Percentiles rank a stretch among this genome's conserved stretches.
Conservation (phyloP, 1,140 invertebrate genomes). For the Ooceraea biroi region DNA sequence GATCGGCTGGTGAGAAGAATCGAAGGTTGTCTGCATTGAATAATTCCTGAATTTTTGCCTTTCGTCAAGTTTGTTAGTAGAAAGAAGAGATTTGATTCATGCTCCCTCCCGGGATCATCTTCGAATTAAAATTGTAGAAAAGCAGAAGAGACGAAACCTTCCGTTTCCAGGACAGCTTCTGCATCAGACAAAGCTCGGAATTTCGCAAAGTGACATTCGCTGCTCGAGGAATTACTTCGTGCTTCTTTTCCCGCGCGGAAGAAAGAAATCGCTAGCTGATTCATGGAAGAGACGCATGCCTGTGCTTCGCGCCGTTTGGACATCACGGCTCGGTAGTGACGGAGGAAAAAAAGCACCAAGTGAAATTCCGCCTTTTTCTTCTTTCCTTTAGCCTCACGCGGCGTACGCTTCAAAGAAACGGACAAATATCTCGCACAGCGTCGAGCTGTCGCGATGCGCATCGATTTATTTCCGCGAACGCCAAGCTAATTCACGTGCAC, state of each 20-base stretch:
- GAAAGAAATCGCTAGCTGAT: conserved; percentile 48
- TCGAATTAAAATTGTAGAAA: background rate
- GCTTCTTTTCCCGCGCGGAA: background rate
- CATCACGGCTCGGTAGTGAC: background rate
- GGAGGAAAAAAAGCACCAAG: background rate
- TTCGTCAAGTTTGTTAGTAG: background rate
- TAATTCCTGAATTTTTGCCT: conserved; percentile 24
- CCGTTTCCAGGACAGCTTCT: background rate
- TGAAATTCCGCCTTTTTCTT: background rate
- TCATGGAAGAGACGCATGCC: background rate
- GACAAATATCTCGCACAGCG: conserved; percentile 47
- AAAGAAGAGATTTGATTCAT: background rate
- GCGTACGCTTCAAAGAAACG: conserved; percentile 17
- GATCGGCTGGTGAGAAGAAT: conserved; percentile 16
- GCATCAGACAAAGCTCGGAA: background rate
- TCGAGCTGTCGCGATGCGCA: conserved; percentile 51
- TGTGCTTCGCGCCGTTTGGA: conserved; percentile 13
- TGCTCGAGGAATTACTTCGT: conserved; percentile 8
- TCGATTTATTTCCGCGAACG: conserved; percentile 59
- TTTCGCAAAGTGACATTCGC: background rate
- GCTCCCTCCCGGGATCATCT: background rate
- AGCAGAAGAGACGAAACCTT: background rate
- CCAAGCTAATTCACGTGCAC: conserved; percentile 39
- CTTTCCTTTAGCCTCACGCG: background rate
- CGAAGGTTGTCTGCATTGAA: conserved; percentile 4